A percentile compares a stretch with the other conserved stretches of the same genome.
Evolutionary conservation across 2,888 invertebrate genomes (phyloP).

Genomic region (Toxonevra muliebris): DNA sequence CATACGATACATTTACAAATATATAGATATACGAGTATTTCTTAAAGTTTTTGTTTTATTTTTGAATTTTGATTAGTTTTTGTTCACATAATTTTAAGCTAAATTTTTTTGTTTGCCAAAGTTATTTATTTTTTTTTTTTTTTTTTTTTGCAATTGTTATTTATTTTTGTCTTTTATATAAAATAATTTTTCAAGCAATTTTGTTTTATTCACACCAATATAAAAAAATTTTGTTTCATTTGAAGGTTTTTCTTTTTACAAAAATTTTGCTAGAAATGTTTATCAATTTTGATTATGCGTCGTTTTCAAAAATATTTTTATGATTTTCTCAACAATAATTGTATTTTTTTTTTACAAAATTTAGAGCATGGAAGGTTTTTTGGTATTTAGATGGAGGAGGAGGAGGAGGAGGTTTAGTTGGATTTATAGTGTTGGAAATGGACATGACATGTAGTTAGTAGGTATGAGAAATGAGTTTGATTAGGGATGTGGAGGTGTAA

Average conservation of each 20-base stretch:
- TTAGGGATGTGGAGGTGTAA: not conserved
- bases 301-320: conserved; percentile 18
- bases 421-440: not conserved
- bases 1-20: conserved; percentile 39
- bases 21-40: conserved; percentile 33
- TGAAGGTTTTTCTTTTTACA: not conserved
- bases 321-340: not conserved
- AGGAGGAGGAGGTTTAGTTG: not conserved
- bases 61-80: not conserved
- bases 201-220: conserved; percentile 19
- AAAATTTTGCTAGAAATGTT: conserved; percentile 27
- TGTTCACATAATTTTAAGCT: conserved; percentile 2
- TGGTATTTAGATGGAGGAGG: not conserved
- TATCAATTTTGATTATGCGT: conserved; percentile 31
- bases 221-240: not conserved
- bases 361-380: conserved; percentile 1
- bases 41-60: conserved; percentile 29
- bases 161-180: conserved; percentile 6
- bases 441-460: not conserved
- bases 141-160: not conserved
- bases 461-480: conserved; percentile 2
- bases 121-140: not conserved
- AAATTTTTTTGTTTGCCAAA: conserved; percentile 5
- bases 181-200: conserved; percentile 13
- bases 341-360: not conserved